Evolutionary conservation across 2,113 vertebrate genomes (phyloP).

Genomic region (Clarias gariepinus): DNA sequence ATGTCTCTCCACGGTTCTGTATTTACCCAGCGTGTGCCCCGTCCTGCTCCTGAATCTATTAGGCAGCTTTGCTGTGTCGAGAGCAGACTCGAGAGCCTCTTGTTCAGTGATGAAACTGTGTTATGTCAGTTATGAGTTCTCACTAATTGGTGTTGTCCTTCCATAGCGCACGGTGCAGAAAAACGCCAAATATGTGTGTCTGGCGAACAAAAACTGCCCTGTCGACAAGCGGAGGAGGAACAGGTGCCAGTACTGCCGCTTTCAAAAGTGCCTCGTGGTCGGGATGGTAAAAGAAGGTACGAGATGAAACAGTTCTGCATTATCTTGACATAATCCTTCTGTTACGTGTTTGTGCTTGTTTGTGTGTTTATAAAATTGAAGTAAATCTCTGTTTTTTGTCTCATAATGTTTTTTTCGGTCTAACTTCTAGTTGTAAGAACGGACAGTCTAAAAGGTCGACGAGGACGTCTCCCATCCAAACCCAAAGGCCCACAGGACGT

Average conservation of each 20-base stretch:
- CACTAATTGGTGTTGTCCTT: slow-evolving; percentile 29
- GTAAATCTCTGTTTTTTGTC: neutral
- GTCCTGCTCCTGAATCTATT: slow-evolving; percentile 82
- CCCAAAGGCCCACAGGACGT: slow-evolving; percentile 84
- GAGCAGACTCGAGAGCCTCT: slow-evolving; percentile 65
- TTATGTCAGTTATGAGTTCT: slow-evolving; percentile 47
- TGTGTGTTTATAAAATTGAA: too few species aligned
- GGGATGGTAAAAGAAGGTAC: slow-evolving; percentile 98
- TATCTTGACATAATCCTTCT: neutral
- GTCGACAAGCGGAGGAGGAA: slow-evolving; percentile 93
- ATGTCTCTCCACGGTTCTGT: slow-evolving; percentile 92
- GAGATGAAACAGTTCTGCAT: neutral
- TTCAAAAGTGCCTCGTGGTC: slow-evolving; percentile 92
- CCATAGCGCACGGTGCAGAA: slow-evolving; percentile 93
- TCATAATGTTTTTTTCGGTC: neutral
- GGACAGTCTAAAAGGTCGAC: slow-evolving; percentile 89
- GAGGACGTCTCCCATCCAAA: slow-evolving; percentile 94
- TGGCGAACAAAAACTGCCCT: slow-evolving; percentile 92
- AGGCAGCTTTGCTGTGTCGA: slow-evolving; percentile 73
- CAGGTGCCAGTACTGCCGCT: slow-evolving; percentile 91
- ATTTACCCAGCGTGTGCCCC: slow-evolving; percentile 85
- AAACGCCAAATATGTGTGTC: slow-evolving; percentile 94
- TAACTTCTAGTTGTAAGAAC: slow-evolving; percentile 87
- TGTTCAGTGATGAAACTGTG: slow-evolving; percentile 58
- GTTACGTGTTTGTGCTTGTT: neutral